A percentile compares a stretch with the other conserved stretches of the same genome.
phyloP scores from a whole-genome alignment of 2,113 vertebrate species.

The Nothocercus nigrocapillus region DNA sequence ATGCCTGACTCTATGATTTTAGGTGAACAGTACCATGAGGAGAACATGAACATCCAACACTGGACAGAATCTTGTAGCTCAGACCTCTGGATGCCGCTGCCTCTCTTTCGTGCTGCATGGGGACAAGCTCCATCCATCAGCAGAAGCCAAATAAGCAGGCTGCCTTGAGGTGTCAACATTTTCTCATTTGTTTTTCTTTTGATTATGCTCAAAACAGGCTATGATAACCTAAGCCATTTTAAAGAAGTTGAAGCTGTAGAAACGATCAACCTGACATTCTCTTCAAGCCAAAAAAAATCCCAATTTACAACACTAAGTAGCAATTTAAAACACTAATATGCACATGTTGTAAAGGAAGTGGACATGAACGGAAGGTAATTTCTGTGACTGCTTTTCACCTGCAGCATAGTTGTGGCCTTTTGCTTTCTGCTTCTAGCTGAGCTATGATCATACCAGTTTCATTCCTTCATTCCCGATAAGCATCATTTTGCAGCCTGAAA shows the following conservation, averaged over 20 bases:
- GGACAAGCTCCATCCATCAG: background rate
- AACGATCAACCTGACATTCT: background rate
- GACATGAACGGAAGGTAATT: background rate
- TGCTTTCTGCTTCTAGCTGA: background rate
- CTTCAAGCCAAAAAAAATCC: background rate
- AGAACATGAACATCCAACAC: background rate
- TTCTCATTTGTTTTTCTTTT: background rate
- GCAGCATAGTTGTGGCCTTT: background rate
- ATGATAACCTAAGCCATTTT: background rate
- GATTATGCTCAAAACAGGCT: background rate
- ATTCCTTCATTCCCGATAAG: background rate
- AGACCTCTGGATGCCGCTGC: accelerated
- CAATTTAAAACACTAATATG: background rate
- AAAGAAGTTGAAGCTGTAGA: background rate
- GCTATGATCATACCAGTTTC: background rate
- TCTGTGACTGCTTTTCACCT: background rate
- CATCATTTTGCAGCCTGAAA: background rate
- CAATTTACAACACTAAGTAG: too few species aligned
- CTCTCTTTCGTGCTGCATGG: background rate
- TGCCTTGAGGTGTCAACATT: background rate
- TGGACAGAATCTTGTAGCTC: background rate
- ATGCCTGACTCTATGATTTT: background rate
- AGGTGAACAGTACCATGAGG: accelerated
- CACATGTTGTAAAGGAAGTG: background rate
- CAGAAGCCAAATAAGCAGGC: background rate